phyloP scores from a whole-genome alignment of 2,888 invertebrate genomes.

The Xylota segnis region DNA sequence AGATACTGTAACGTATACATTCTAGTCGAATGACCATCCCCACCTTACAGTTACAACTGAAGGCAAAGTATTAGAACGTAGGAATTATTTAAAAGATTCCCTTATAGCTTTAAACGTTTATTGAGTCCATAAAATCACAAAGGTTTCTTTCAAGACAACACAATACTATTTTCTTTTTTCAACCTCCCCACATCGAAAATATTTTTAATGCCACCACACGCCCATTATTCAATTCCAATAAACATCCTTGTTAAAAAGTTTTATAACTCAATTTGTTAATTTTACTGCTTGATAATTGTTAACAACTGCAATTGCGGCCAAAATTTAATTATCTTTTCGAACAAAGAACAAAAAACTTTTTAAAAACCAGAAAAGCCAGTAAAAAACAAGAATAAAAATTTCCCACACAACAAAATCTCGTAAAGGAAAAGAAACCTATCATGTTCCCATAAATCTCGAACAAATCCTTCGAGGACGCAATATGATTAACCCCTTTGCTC shows the following conservation, averaged over 20 bases:
- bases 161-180: too few relatives aligned
- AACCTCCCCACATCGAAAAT: not conserved
- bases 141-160: not conserved
- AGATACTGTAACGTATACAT: too few relatives aligned
- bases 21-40: too few relatives aligned
- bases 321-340: slow-evolving; percentile 48
- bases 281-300: slow-evolving; percentile 62
- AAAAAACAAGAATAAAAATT: slow-evolving; percentile 53
- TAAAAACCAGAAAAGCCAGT: slow-evolving; percentile 67
- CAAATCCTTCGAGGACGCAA: slow-evolving; percentile 40
- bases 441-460: slow-evolving; percentile 67
- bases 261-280: slow-evolving; percentile 72
- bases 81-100: too few relatives aligned
- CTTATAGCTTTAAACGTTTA: not conserved
- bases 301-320: slow-evolving; percentile 41
- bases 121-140: not conserved
- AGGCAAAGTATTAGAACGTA: too few relatives aligned
- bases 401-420: slow-evolving; percentile 59
- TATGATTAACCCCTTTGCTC: slow-evolving; percentile 64
- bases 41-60: too few relatives aligned
- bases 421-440: slow-evolving; percentile 11
- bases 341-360: slow-evolving; percentile 14
- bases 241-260: slow-evolving; percentile 44
- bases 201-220: not conserved
- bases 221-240: not conserved